Percentiles rank a stretch among this genome's conserved stretches.
Evolutionary conservation across 2,113 vertebrate genomes (phyloP).

Genomic region (Lepisosteus osseus): DNA sequence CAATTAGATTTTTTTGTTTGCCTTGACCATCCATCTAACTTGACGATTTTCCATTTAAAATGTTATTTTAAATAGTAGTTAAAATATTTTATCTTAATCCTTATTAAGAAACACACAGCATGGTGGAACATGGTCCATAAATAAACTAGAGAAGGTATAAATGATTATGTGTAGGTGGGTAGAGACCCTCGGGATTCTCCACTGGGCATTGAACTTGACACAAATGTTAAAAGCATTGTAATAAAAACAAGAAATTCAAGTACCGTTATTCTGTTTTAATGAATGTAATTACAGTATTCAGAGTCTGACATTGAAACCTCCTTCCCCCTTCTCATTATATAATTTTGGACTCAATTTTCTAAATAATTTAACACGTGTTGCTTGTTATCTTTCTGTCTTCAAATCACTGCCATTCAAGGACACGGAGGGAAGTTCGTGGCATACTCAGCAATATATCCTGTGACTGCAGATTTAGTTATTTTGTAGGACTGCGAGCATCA

Average conservation of each 20-base stretch:
- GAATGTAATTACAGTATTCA: conserved; percentile 51
- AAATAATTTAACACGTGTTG: conserved; percentile 56
- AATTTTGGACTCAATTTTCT: conserved; percentile 57
- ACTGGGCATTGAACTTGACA: conserved; percentile 18
- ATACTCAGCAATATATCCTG: conserved; percentile 39
- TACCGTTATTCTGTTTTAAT: conserved; percentile 40
- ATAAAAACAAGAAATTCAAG: conserved; percentile 45
- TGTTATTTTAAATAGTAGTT: no score
- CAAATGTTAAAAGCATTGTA: conserved; percentile 37
- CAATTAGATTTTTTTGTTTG: no score
- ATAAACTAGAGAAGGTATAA: conserved; percentile 26
- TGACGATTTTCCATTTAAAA: no score
- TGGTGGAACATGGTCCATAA: conserved; percentile 14
- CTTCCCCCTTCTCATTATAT: conserved; percentile 47
- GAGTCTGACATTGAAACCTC: conserved; percentile 36
- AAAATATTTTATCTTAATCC: no score
- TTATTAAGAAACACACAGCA: no score
- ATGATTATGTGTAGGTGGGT: conserved; percentile 36
- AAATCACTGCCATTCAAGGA: conserved; percentile 59
- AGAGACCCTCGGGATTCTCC: conserved; percentile 21
- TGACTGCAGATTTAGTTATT: conserved; percentile 61
- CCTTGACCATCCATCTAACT: no score
- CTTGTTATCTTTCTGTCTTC: conserved; percentile 62
- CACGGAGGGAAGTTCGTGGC: conserved; percentile 43
- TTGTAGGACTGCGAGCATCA: conserved; percentile 63